Percentiles rank a stretch among this genome's conserved stretches.
phyloP scores from a whole-genome alignment of 2,888 invertebrate genomes.

The Ametastegia equiseti region DNA sequence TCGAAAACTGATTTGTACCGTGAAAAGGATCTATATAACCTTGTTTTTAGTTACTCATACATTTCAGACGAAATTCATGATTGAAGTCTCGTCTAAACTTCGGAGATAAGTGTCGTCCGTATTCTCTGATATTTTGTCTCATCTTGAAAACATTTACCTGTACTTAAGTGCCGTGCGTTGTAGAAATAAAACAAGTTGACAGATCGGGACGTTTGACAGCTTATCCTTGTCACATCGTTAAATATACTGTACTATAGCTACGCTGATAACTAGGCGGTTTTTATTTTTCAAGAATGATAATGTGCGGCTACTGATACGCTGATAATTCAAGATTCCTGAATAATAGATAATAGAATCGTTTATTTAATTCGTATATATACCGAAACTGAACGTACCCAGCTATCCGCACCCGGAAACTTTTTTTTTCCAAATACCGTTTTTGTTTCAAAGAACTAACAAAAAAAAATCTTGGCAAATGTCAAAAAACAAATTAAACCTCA shows the following conservation, averaged over 20 bases:
- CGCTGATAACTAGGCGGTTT: conserved; percentile 19
- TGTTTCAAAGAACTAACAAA: conserved; percentile 1
- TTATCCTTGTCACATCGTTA: conserved; percentile 32
- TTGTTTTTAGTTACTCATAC: conserved; percentile 48
- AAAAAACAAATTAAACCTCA: conserved; percentile 94
- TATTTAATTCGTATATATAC: too few relatives aligned
- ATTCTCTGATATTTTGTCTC: not conserved
- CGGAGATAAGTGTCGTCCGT: not conserved
- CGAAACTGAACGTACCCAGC: not conserved
- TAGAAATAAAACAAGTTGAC: conserved; percentile 6
- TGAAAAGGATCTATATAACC: conserved; percentile 59
- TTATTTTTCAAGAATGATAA: conserved; percentile 8
- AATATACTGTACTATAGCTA: conserved; percentile 25
- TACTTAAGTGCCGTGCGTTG: conserved; percentile 10
- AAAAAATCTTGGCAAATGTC: conserved; percentile 81
- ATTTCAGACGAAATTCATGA: not conserved
- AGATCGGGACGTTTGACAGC: conserved; percentile 46
- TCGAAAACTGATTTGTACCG: not conserved
- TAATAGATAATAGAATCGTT: not conserved
- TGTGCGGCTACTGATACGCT: conserved; percentile 8
- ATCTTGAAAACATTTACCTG: not conserved
- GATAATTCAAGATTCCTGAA: not conserved
- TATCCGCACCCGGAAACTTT: not conserved
- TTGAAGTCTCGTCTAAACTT: not conserved
- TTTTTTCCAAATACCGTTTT: not conserved